Base-by-base conservation (phyloP, 2,113 vertebrate species). In the Pithys albifrons region DNA sequence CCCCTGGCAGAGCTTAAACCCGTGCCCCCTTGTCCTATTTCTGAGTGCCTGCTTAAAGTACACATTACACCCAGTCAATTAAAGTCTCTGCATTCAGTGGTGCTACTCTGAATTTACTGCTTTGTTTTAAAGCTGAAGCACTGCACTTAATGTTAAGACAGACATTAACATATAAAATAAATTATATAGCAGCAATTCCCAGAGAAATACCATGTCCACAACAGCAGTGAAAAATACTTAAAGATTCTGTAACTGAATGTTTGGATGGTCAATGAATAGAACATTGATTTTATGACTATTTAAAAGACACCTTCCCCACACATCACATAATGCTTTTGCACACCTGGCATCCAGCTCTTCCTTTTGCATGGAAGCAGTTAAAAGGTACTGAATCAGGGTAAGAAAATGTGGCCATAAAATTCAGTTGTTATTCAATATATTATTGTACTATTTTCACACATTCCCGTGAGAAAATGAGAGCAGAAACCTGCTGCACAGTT, bases 371-470 rank as follows among this genome's bases (percentile, higher is more conserved):
- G 70, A 95, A 91, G 80, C 45, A 91, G 61, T 70, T 91, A 85
- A 93, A 95, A 72, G 11, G 84, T 46, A 95, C 35, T 12, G 4
- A 95, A 90, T 67, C 59, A 55, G 35, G 52, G 61, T 49, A 88
- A 88, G 61, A 64, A 95, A 66, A 96, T 49, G 52, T 18, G 90
- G 45, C 52, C 55, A 78, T 39, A 77, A 73, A 94, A 74, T 43
- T 59, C 64, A 66, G 46, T 35, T 89, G 71, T 28, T 93, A 93
- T 91, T 93, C 67, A 78, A 74, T 79, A 72, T 61, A 93, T 84
- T 88, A 67, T 83, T 89, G 67, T 55, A 51, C 12, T 84, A 57
- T 95, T 97, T 97, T 95, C 90, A 94, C 62, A 65, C 66, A 80
- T 28, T 51, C 58, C 22, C 81, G 76, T 45, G 76, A 86, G 79